Base-by-base conservation (phyloP, 2,797 vertebrate species). In the Syngnathus rostellatus region DNA sequence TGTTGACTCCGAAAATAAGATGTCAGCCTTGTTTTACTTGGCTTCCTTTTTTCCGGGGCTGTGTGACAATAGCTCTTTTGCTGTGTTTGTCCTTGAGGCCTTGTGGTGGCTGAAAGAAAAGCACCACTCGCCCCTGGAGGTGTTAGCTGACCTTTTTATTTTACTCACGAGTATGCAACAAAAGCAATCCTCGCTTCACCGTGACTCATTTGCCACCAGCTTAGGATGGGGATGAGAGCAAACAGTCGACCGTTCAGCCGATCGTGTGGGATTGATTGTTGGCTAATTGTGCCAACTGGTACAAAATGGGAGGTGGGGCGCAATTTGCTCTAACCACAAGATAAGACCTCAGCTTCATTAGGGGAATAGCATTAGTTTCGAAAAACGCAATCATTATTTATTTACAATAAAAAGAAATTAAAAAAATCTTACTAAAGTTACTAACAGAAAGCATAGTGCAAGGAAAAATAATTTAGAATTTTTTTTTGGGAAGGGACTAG, bases 1-100 rank as follows among this genome's bases (percentile, higher is more conserved):
- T 21, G 58, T 21, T 60, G 58, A 60, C 41, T 60, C 12, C 12
- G 14, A 46, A 14, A 59, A 38, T 16, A 57, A 31, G 54, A 57
- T 14, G 23, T 37, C 31, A 11, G 54, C 37, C 37, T 59, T 3
- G 16, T 39, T 62, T 62, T 62, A 23, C 40, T 43, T 45, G 12
- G 6, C n/a, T 21, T 62, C n/a, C n/a, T 12, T 62, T 31, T 62
- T 25, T 62, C 2, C 2, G 60, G n/a, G 10, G 19, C 58, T 40
- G 58, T 17, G 55, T 62, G 60, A 62, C n/a, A 45, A 62, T 21
- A 62, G 39, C n/a, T 61, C 1, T 43, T 43, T 10, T 41, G 11
- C 40, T 16, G 19, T 40, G 21, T 62, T 62, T 62, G 60, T 62
- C 41, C 60, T 45, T 7, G 19, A 62, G 40, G n/a, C 60, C 60